These are phyloP conservation scores for Aporrectodea caliginosa DNA, from an alignment of 1,140 invertebrate genomes.

Conservation along the genomic window DNA sequence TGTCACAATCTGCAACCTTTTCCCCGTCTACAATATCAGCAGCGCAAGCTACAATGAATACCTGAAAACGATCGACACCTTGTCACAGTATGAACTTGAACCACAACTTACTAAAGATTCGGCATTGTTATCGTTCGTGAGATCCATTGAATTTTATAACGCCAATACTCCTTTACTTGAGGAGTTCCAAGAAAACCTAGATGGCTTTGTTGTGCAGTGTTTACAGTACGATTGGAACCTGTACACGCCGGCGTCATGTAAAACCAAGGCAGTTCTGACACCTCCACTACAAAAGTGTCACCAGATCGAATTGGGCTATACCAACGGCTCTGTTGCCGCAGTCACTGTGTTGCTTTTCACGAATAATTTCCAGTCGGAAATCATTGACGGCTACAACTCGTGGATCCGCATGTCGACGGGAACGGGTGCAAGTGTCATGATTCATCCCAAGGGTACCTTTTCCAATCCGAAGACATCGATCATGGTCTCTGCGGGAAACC, in stretches of 20 bases:
- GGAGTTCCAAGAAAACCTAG: neutral
- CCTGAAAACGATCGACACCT: neutral
- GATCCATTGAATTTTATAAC: neutral
- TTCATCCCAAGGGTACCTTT: neutral
- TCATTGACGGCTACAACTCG: neutral
- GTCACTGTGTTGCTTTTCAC: neutral
- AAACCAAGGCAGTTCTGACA: neutral
- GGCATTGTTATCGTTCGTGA: neutral
- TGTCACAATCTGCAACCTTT: neutral
- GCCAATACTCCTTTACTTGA: neutral
- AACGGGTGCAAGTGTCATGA: neutral
- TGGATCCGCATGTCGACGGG: neutral
- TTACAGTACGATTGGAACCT: neutral
- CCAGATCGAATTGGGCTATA: neutral
- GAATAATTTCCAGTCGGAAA: neutral
- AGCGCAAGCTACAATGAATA: neutral
- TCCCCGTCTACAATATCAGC: neutral
- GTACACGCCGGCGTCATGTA: neutral
- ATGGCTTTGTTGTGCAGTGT: neutral
- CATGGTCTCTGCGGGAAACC: neutral
- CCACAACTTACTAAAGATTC: neutral
- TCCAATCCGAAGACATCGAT: neutral
- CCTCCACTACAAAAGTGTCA: neutral
- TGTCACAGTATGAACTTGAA: neutral
- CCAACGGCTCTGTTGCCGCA: neutral